Evolutionary conservation across 2,797 vertebrate genomes (phyloP), one percentile per base, ranked within the genome.

Genomic region (Scyliorhinus canicula): DNA sequence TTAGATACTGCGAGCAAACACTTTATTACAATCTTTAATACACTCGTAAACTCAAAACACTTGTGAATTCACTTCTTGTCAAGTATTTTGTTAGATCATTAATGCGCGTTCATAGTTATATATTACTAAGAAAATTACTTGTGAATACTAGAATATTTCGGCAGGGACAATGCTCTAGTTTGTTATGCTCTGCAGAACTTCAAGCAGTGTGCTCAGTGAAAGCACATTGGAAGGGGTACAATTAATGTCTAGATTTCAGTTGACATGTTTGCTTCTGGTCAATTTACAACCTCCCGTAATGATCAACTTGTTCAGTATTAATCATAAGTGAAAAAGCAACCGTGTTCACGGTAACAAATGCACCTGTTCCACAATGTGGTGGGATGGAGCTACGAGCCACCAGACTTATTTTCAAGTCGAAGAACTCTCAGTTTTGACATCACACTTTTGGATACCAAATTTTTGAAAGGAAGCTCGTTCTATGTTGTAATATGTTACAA

Each of bases 401-500:
- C 19, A 91, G 57, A 65, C n/a, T 82, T 47, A 91, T 24, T 65
- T 57, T 91, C 19, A 91, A 65, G 88, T 9, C 65, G n/a, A 19
- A n/a, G 31, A 77, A 77, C 97, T 98, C 96, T 98, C 98, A 44
- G 98, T 98, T 95, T 98, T 97, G 79, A 96, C 3, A 0, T 95
- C 95, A 14, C 97, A 98, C 26, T 93, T 95, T 88, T 95, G 95
- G 40, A 97, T 96, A 19, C 98, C 98, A 88, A 95, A 96, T 21
- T 98, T 98, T 97, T 98, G 97, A 11, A 97, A 97, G 95, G 97
- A 97, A 0, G 97, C 97, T 96, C 96, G 96, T 95, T 98, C 98
- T 35, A 98, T 96, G 95, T 98, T 98, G 96, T 97, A 98, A 0
- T 98, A 97, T 57, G 98, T 98, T 74, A 97, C 97, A 95, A 97